Evolutionary conservation across 2,888 invertebrate genomes (phyloP), one percentile per base, ranked within the genome.

Genomic region (Agrilus mali): DNA sequence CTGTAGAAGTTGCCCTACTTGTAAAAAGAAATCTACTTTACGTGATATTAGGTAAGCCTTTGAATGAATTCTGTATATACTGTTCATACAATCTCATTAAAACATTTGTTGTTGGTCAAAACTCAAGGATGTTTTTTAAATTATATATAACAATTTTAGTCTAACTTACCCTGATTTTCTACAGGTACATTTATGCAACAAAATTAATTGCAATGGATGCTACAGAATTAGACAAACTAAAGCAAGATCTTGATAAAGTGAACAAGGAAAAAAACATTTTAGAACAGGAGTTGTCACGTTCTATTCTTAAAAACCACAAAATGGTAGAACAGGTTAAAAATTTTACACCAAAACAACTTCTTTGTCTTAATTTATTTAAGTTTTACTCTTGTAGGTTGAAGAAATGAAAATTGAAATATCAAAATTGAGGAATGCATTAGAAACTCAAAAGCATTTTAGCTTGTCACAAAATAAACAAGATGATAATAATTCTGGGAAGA

Each of bases 1-100:
- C 17, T 73, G 74, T n/a, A 74, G 78, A 42, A 71, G 75, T 1
- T 95, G 95, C 61, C 95, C 95, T 0, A 86, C 89, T 14, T 95
- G 95, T 61, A 95, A 95, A 61, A 72, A 75, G 33, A 80, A 54
- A 41, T 60, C 60, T 5, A 44, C 48, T 10, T 54, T 52, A 43
- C 48, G 49, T 22, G 64, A 65, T 45, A 49, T 65, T 17, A 20
- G 49, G 35, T 35, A 5, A 16, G 12, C 12, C 16, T 16, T 35
- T 35, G n/a, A 35, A 35, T 1, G 3, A 10, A 16, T n/a, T 10
- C 4, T 5, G 5, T 15, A n/a, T n/a, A n/a, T n/a, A n/a, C n/a
- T n/a, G n/a, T n/a, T n/a, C n/a, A n/a, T n/a, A n/a, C n/a, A n/a
- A n/a, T n/a, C n/a, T n/a, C n/a, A n/a, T n/a, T n/a, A n/a, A n/a